phyloP scores from a whole-genome alignment of 2,797 vertebrate genomes.

The Fringilla coelebs region DNA sequence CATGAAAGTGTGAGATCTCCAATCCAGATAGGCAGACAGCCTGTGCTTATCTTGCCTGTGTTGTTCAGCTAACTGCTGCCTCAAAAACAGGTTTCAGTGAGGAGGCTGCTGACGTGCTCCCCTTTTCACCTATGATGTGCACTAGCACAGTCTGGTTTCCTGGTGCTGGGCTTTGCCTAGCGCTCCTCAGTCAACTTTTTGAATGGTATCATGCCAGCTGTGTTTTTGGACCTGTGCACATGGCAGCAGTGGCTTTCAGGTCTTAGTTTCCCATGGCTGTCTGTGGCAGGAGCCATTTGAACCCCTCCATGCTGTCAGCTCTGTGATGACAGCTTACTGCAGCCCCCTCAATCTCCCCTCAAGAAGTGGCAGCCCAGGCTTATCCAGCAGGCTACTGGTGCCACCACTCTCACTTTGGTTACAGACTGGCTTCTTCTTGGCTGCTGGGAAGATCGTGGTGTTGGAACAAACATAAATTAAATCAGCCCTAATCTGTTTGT shows the following conservation, averaged over 20 bases:
- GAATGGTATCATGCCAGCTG: rapidly evolving
- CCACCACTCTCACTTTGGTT: background rate
- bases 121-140: rapidly evolving
- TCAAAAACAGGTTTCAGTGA: background rate
- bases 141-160: rapidly evolving
- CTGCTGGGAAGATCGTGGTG: background rate
- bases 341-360: rapidly evolving
- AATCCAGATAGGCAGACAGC: background rate
- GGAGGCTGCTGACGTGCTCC: rapidly evolving
- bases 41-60: background rate
- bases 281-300: background rate
- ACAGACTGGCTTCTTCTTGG: background rate
- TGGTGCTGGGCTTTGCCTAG: background rate
- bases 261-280: background rate
- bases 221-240: rapidly evolving
- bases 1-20: background rate
- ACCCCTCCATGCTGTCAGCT: rapidly evolving
- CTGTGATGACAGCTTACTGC: background rate
- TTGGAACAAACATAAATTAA: background rate
- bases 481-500: background rate
- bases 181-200: background rate
- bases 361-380: background rate
- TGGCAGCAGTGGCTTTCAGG: background rate
- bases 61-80: background rate
- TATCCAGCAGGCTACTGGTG: background rate